Percentiles rank a stretch among this genome's conserved stretches.
Evolutionary conservation across 2,888 invertebrate species (phyloP).

Genomic region (Neoascia interrupta): DNA sequence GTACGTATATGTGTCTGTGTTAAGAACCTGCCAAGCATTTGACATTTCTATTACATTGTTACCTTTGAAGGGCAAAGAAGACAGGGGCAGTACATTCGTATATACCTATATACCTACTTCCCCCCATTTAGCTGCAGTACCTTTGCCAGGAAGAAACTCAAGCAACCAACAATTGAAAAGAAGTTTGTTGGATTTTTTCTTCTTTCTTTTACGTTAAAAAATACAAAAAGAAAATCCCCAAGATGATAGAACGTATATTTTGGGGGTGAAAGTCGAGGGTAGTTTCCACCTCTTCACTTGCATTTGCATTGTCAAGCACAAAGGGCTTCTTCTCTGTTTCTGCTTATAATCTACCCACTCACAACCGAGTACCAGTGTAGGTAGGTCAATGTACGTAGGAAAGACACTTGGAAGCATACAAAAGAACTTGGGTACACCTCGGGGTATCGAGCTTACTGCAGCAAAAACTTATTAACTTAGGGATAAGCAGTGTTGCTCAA

Average conservation of each 20-base stretch:
- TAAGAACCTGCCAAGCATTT: slow-evolving; percentile 46
- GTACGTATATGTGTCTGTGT: not conserved
- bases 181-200: slow-evolving; percentile 13
- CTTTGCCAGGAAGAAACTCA: slow-evolving; percentile 1
- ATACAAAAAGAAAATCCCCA: slow-evolving; percentile 16
- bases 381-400: slow-evolving; percentile 80
- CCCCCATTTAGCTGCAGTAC: slow-evolving; percentile 7
- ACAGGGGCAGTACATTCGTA: slow-evolving; percentile 3
- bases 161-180: slow-evolving; percentile 5
- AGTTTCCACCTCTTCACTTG: slow-evolving; percentile 53
- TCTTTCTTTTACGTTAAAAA: slow-evolving; percentile 9
- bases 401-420: slow-evolving; percentile 74
- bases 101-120: slow-evolving; percentile 8
- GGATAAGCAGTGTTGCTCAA: not conserved
- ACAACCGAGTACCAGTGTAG: slow-evolving; percentile 74
- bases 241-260: slow-evolving; percentile 36
- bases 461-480: not conserved
- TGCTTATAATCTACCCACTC: slow-evolving; percentile 48
- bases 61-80: slow-evolving; percentile 61
- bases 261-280: slow-evolving; percentile 64
- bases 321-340: slow-evolving; percentile 27
- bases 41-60: slow-evolving; percentile 59
- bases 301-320: slow-evolving; percentile 55
- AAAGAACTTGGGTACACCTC: slow-evolving; percentile 39
- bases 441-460: slow-evolving; percentile 12